Evolutionary conservation across 2,797 vertebrate species (phyloP), one percentile per base, ranked within the genome.

Genomic region (Glyptemys insculpta): DNA sequence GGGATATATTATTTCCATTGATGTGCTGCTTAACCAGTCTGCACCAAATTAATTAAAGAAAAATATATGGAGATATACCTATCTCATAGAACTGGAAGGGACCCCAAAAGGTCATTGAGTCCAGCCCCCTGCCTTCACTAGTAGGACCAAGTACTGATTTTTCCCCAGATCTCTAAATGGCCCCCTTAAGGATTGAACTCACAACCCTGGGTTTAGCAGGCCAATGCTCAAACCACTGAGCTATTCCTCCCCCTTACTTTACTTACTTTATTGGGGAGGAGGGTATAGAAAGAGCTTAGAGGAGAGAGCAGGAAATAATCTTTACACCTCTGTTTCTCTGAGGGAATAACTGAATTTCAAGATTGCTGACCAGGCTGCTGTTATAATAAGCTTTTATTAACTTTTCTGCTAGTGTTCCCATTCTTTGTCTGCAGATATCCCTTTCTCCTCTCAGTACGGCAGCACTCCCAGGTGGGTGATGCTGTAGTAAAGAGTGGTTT

Each of bases 341-440:
- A 96, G 88, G 80, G 83, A 95, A 86, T 92, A 93, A 49, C 6
- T 16, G 19, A 93, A 96, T 76, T 50, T 59, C 81, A 91, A 53
- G 76, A 95, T 79, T 94, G 81, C 91, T 95, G 86, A 94, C 82
- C 59, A 95, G 79, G 94, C 87, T 92, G 82, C 84, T 91, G 19
- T 3, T 76, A 86, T 89, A 97, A 95, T 62, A 83, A 92, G 74
- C 44, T 95, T 97, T 96, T 96, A 92, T 95, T 95, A 97, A 93
- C 90, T 94, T 95, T 94, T 95, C 86, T 92, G 56, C 50, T 83
- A 88, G 80, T 72, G 21, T 85, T 94, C 80, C 9, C 31, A 72
- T 84, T 91, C 82, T 97, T 90, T 91, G 50, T 83, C 91, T 65
- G 14, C 23, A 23, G 18, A 68, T 54, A 68, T 47, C 12, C 16